phyloP scores from a whole-genome alignment of 1,140 invertebrate genomes.

The Zaprionus ornatus region DNA sequence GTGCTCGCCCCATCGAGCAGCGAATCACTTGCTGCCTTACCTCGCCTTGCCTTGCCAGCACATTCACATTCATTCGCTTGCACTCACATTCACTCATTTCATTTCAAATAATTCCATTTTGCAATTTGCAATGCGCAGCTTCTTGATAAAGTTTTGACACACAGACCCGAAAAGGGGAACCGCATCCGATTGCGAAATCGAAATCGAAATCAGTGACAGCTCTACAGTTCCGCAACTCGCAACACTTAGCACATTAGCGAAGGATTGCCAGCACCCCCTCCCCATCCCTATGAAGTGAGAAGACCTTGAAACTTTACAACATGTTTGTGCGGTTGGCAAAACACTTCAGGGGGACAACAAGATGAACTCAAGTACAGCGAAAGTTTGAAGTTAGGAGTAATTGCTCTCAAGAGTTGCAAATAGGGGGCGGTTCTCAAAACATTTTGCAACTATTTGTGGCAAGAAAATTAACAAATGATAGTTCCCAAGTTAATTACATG shows the following conservation, averaged over 20 bases:
- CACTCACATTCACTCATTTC: constrained; percentile 3
- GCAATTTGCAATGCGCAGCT: constrained; percentile 4
- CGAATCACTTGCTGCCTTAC: not conserved
- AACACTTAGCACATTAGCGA: not conserved
- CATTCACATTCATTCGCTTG: not conserved
- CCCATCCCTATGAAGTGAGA: not conserved
- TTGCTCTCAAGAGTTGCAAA: not conserved
- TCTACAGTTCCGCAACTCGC: too few species aligned
- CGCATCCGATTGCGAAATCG: not conserved
- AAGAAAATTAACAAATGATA: constrained; percentile 4
- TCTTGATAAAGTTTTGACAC: constrained; percentile 43
- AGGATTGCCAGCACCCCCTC: not conserved
- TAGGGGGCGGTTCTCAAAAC: not conserved
- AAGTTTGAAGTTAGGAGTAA: not conserved
- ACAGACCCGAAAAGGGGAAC: not conserved
- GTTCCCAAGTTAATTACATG: not conserved
- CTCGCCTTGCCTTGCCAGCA: not conserved
- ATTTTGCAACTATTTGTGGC: not conserved
- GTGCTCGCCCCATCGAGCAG: not conserved
- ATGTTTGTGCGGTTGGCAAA: not conserved
- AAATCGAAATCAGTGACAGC: constrained; percentile 2
- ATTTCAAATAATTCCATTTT: constrained; percentile 11
- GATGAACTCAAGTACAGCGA: not conserved
- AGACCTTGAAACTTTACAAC: not conserved
- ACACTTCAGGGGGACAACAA: not conserved